phyloP scores from a whole-genome alignment of 2,113 vertebrate genomes.

The Mohoua ochrocephala region DNA sequence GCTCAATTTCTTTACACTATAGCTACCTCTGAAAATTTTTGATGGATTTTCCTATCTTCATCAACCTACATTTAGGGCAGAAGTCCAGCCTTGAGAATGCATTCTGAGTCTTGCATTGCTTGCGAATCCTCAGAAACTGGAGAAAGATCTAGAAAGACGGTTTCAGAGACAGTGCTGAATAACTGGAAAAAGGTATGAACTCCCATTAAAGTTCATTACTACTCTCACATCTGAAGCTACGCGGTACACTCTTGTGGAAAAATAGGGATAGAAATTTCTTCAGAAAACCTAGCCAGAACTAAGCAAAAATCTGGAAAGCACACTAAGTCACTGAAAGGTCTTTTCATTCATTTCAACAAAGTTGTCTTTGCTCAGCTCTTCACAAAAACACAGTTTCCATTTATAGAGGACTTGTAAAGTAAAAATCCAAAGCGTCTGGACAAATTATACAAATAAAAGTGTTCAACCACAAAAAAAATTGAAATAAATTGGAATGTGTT shows the following conservation, averaged over 20 bases:
- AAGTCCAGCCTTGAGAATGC: neutral
- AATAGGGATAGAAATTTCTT: neutral
- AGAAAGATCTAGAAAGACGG: neutral
- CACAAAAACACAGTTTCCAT: neutral
- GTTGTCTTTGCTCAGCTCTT: neutral
- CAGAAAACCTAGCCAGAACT: neutral
- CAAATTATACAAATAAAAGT: neutral
- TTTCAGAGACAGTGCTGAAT: neutral
- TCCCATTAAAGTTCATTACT: neutral
- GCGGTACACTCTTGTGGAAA: neutral
- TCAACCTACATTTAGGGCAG: neutral
- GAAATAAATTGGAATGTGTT: neutral
- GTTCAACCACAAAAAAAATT: neutral
- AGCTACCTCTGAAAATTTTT: neutral
- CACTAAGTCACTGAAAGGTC: neutral
- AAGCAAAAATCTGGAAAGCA: neutral
- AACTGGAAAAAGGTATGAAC: neutral
- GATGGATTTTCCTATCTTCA: neutral
- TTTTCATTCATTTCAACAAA: neutral
- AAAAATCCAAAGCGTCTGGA: neutral
- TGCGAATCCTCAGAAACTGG: neutral
- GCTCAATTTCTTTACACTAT: neutral
- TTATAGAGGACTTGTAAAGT: neutral
- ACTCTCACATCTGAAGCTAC: neutral
- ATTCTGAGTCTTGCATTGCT: neutral